A percentile compares a stretch with the other conserved stretches of the same genome.
Evolutionary conservation across 2,888 invertebrate species (phyloP).

Genomic region (Nyleta sp.): DNA sequence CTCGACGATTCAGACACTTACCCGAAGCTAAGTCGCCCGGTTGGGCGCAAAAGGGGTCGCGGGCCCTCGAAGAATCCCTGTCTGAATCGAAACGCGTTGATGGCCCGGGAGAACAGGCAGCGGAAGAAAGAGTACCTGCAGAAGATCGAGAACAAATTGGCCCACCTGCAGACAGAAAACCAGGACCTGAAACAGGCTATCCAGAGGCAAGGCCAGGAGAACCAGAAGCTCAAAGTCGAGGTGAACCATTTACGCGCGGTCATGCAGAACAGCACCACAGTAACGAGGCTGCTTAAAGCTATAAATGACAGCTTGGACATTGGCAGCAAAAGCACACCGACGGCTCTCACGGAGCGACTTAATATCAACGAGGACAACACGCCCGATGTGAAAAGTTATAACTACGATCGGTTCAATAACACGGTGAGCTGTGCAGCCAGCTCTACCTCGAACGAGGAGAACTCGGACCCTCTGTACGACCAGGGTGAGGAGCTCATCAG

Average conservation of each 20-base stretch:
- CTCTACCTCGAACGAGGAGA: constrained; percentile 53
- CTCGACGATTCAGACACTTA: too few species aligned
- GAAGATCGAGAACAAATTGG: constrained; percentile 84
- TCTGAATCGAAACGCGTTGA: constrained; percentile 84
- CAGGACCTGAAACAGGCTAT: constrained; percentile 82
- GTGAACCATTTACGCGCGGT: constrained; percentile 84
- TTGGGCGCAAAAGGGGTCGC: constrained; percentile 68
- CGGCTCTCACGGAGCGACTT: constrained; percentile 38
- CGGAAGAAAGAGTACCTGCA: constrained; percentile 86
- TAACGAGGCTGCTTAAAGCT: constrained; percentile 83
- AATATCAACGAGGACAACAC: constrained; percentile 50
- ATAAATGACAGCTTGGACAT: constrained; percentile 77
- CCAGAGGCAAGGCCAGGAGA: constrained; percentile 82
- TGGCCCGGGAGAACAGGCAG: constrained; percentile 86
- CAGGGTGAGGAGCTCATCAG: constrained; percentile 47
- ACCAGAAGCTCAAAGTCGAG: constrained; percentile 83
- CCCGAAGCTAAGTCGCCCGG: too few species aligned
- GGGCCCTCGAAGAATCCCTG: constrained; percentile 80
- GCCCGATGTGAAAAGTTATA: background rate
- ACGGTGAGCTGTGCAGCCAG: constrained; percentile 29
- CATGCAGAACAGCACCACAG: constrained; percentile 84
- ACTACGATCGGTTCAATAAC: background rate
- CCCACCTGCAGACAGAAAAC: constrained; percentile 82
- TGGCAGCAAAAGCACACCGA: background rate
- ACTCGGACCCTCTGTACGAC: constrained; percentile 55